Percentiles rank a stretch among this genome's conserved stretches.
These are phyloP conservation scores for Colletes gigas DNA, from an alignment of 1,140 invertebrate species.

Conservation along the genomic window DNA sequence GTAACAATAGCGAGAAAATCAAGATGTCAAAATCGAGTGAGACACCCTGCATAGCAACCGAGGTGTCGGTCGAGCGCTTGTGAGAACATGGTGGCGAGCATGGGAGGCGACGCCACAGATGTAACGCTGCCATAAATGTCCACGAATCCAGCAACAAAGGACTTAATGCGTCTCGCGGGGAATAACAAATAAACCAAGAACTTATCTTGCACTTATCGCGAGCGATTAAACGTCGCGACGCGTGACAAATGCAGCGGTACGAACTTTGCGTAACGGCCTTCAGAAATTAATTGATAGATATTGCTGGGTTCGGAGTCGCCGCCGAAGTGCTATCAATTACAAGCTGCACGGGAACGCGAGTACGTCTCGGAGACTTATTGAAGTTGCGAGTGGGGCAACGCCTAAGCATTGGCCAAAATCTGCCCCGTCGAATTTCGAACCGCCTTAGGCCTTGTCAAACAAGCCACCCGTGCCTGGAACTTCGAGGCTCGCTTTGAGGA, in stretches of 20 bases:
- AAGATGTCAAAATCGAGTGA: no score
- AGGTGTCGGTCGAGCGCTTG: no score
- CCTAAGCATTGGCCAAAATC: slow-evolving; percentile 53
- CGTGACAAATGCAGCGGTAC: neutral
- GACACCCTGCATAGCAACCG: no score
- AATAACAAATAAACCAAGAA: no score
- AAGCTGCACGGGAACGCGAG: neutral
- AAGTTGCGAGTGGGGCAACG: slow-evolving; percentile 30
- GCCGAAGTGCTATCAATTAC: slow-evolving; percentile 19
- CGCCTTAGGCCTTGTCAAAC: slow-evolving; percentile 51
- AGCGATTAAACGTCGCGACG: neutral
- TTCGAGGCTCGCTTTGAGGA: slow-evolving; percentile 50
- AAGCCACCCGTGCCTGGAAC: slow-evolving; percentile 47
- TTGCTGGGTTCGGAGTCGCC: neutral
- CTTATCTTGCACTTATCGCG: neutral
- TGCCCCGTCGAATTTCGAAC: slow-evolving; percentile 9
- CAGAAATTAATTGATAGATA: neutral
- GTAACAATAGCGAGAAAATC: no score
- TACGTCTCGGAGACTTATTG: slow-evolving; percentile 33
- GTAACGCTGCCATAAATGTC: no score
- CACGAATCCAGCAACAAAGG: no score
- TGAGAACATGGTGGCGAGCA: no score
- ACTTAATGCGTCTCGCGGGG: no score
- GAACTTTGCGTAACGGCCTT: neutral
- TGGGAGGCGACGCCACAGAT: no score